Conservation (phyloP, 2,888 invertebrate species). For the Calameuta idolon region DNA sequence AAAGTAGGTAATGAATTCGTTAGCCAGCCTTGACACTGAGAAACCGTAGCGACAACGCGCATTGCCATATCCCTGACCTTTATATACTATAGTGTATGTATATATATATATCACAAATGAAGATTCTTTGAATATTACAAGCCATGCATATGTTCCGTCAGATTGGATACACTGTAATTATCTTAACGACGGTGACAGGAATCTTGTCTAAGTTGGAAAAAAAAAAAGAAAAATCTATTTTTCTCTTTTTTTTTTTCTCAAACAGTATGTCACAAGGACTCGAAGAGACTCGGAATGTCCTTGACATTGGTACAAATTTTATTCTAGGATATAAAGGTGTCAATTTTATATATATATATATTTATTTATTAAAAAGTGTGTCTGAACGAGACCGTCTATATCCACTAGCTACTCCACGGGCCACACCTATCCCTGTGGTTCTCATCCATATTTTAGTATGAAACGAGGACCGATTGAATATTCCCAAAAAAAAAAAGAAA, state of each 20-base stretch:
- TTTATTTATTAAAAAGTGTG: neutral
- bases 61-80: constrained; percentile 4
- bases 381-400: neutral
- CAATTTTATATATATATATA: neutral
- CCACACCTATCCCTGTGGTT: neutral
- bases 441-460: neutral
- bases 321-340: neutral
- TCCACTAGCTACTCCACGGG: neutral
- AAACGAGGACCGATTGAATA: too few species aligned
- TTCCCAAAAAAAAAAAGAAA: neutral
- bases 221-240: neutral
- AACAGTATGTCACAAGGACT: neutral
- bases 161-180: neutral
- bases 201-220: neutral
- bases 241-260: neutral
- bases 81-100: too few species aligned
- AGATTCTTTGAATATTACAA: neutral
- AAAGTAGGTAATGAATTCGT: constrained; percentile 22
- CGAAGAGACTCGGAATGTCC: neutral
- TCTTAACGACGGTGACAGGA: neutral
- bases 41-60: constrained; percentile 21
- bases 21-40: constrained; percentile 29
- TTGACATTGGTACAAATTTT: constrained; percentile 4
- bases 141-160: neutral
- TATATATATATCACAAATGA: neutral